Percentiles rank a stretch among this genome's conserved stretches.
Conservation (phyloP, 2,888 invertebrate genomes). For the Temnothorax ravouxi region DNA sequence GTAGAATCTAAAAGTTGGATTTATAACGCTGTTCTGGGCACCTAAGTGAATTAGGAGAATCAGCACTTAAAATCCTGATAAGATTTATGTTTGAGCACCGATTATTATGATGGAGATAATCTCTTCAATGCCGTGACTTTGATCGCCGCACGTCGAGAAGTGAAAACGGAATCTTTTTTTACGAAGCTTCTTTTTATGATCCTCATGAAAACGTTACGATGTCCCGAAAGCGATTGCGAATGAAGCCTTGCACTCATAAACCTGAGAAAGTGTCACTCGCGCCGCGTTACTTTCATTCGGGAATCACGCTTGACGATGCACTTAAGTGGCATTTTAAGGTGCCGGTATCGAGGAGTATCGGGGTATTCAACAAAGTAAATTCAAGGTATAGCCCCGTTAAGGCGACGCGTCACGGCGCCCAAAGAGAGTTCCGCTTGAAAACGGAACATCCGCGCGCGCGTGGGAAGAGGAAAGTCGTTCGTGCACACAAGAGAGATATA, state of each 20-base stretch:
- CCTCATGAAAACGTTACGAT: constrained; percentile 32
- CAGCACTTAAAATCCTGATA: not conserved
- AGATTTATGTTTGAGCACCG: not conserved
- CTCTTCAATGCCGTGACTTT: constrained; percentile 20
- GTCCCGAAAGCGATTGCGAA: not conserved
- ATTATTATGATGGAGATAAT: not conserved
- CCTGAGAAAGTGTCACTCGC: constrained; percentile 45
- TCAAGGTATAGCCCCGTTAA: not conserved
- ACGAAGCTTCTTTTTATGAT: constrained; percentile 32
- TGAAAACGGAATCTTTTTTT: constrained; percentile 37
- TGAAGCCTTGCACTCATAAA: constrained; percentile 33
- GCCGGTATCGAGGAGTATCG: not conserved
- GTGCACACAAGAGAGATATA: not conserved
- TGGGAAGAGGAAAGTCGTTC: constrained; percentile 6
- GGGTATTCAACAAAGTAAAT: not conserved
- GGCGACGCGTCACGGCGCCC: not conserved
- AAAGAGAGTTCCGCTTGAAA: constrained; percentile 7
- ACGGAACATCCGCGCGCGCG: not conserved
- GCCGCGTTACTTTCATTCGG: constrained; percentile 36
- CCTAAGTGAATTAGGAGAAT: not conserved
- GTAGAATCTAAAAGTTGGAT: constrained; percentile 15
- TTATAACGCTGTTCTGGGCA: not conserved
- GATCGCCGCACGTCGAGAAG: not conserved
- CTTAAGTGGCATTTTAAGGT: constrained; percentile 9
- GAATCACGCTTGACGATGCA: constrained; percentile 2